These are phyloP conservation scores for Pararge aegeria DNA, from an alignment of 1,140 invertebrate species.

Conservation along the genomic window DNA sequence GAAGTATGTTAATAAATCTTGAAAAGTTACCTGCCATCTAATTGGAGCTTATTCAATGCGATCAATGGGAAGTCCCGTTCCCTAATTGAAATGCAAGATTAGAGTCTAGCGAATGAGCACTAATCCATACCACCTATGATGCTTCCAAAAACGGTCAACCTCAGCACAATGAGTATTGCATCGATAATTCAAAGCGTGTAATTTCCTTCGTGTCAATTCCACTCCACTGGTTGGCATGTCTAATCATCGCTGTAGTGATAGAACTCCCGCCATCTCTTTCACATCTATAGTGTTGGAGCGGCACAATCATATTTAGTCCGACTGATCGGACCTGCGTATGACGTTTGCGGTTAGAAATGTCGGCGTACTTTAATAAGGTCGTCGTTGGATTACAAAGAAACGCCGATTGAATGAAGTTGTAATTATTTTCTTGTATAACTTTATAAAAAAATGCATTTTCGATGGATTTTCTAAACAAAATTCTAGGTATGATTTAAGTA, in stretches of 20 bases:
- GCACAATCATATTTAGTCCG: conserved; percentile 7
- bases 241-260: conserved; percentile 5
- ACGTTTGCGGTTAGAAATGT: conserved; percentile 10
- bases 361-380: neutral
- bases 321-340: conserved; percentile 5
- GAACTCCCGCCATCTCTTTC: conserved; percentile 3
- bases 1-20: no score
- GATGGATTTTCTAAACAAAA: no score
- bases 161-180: neutral
- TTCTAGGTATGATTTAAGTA: no score
- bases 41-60: neutral
- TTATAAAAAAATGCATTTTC: neutral
- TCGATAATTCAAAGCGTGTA: conserved; percentile 25
- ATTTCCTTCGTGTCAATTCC: conserved; percentile 26
- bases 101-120: neutral
- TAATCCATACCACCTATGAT: neutral
- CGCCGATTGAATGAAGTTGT: neutral
- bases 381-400: neutral
- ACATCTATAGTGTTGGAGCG: neutral
- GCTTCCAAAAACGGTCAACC: conserved; percentile 7
- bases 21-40: neutral
- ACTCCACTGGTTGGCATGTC: conserved; percentile 8
- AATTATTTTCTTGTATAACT: neutral
- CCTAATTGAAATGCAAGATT: conserved; percentile 4
- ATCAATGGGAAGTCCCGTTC: neutral